Evolutionary conservation across 2,797 vertebrate genomes (phyloP).

Genomic region (Adelosebastes latens): DNA sequence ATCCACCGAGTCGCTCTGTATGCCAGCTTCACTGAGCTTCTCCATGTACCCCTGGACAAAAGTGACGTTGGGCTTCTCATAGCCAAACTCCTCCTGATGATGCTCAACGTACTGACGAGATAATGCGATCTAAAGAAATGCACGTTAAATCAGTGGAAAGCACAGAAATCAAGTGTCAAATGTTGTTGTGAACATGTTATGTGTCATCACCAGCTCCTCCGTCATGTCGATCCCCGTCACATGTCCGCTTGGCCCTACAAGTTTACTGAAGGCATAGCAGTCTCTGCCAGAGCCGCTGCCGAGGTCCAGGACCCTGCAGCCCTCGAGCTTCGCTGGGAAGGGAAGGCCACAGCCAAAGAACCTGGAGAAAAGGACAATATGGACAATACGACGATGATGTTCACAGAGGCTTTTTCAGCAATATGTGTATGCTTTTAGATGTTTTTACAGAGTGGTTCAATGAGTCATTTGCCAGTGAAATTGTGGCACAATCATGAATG

Average conservation of each 20-base stretch:
- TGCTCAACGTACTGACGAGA: conserved; percentile 76
- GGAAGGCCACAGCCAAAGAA: conserved; percentile 91
- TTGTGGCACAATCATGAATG: not conserved
- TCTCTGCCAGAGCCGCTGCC: conserved; percentile 90
- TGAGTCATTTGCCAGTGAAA: not conserved
- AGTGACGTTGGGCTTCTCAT: conserved; percentile 71
- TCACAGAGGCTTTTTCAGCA: not conserved
- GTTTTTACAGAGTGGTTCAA: not conserved
- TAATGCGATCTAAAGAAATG: conserved; percentile 59
- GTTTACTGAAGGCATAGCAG: conserved; percentile 87
- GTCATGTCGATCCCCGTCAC: conserved; percentile 91
- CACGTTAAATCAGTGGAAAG: not conserved
- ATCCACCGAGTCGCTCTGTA: conserved; percentile 76
- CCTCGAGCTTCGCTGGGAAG: conserved; percentile 84
- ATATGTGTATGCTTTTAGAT: not conserved
- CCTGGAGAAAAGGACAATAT: conserved; percentile 65
- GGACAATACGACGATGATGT: not conserved
- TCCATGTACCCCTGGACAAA: conserved; percentile 85
- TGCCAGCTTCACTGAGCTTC: conserved; percentile 76
- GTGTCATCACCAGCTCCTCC: conserved; percentile 79
- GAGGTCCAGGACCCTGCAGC: conserved; percentile 87
- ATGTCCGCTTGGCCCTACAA: conserved; percentile 85
- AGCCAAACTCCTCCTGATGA: conserved; percentile 81
- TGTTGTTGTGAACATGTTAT: rapidly evolving
- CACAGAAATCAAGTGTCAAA: not conserved